Evolutionary conservation across 2,888 invertebrate species (phyloP), one percentile per base, ranked within the genome.

Genomic region (Notodonta dromedarius): DNA sequence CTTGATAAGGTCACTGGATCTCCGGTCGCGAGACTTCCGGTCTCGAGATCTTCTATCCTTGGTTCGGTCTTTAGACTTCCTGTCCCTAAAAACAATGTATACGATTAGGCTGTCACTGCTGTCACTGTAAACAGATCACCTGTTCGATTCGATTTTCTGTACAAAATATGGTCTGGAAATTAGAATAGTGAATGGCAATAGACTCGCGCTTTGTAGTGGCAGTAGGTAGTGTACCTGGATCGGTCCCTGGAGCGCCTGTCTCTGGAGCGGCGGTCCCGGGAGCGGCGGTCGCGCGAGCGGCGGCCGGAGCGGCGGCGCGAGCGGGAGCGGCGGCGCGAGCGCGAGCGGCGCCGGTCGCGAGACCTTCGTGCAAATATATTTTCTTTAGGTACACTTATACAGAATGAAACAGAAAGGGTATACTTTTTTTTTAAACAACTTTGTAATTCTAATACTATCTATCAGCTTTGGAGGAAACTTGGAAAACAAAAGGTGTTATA

Each of bases 11-110:
- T 94, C 93, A 66, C 89, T 91, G 57, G 91, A 93, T 60, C 91
- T 86, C 63, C 92, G 86, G 4, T 93, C 91, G 16, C 95, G 91
- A 65, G 94, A 94, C 67, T 93, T 94, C 61, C 91, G 86, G 51
- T 94, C 94, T 52, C 89, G 86, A 5, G 92, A 91, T 70, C 88
- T 84, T 63, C 87, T 86, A 35, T 90, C 90, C 71, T 87, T 89
- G 39, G 76, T 76, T 24, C 93, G 89, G 67, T 91, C 94, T 74
- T 88, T 91, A 62, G 93, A 94, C 80, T 83, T 89, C 74, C 82
- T 93, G 76, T 90, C 94, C 86, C 89, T 90, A 16, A 16, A 16
- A 50, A 48, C 7, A 13, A 14, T n/a, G n/a, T 11, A 11, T 42
- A 35, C 35, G 35, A 35, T 35, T 35, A 35, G 35, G 4, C 6